Evolutionary conservation across 2,888 invertebrate genomes (phyloP).

Genomic region (Chrysolina oricalcia): DNA sequence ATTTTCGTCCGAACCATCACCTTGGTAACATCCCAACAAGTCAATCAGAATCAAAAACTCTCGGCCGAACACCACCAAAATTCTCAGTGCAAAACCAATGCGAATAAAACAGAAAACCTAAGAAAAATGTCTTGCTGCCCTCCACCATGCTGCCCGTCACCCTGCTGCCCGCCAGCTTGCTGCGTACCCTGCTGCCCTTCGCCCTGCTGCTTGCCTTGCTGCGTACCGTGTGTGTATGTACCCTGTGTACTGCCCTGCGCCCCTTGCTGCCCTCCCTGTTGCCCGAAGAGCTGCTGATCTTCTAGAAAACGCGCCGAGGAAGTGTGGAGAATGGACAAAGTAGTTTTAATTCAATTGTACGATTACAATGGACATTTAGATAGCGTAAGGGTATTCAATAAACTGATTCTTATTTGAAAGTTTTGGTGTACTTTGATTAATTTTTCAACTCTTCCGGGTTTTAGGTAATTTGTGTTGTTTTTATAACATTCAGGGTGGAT

Average conservation of each 20-base stretch:
- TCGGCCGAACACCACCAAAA: slow-evolving; percentile 30
- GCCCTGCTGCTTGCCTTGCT: slow-evolving; percentile 56
- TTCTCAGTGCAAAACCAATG: slow-evolving; percentile 23
- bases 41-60: slow-evolving; percentile 15
- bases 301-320: background rate
- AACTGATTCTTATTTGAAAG: background rate
- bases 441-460: no score
- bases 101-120: slow-evolving; percentile 12
- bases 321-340: background rate
- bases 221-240: slow-evolving; percentile 56
- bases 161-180: slow-evolving; percentile 55
- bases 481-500: no score
- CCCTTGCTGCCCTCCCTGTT: slow-evolving; percentile 50
- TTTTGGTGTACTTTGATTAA: no score
- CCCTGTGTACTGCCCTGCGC: slow-evolving; percentile 53
- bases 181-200: slow-evolving; percentile 53
- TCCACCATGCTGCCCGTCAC: slow-evolving; percentile 52
- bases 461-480: no score
- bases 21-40: slow-evolving; percentile 14
- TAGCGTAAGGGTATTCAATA: slow-evolving; percentile 5
- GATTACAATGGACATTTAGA: background rate
- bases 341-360: background rate
- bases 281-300: slow-evolving; percentile 34
- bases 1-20: background rate
- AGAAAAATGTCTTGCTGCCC: slow-evolving; percentile 51